Percentiles rank a stretch among this genome's conserved stretches.
These are phyloP conservation scores for Athene noctua DNA, from an alignment of 2,113 vertebrate genomes.

Conservation along the genomic window DNA sequence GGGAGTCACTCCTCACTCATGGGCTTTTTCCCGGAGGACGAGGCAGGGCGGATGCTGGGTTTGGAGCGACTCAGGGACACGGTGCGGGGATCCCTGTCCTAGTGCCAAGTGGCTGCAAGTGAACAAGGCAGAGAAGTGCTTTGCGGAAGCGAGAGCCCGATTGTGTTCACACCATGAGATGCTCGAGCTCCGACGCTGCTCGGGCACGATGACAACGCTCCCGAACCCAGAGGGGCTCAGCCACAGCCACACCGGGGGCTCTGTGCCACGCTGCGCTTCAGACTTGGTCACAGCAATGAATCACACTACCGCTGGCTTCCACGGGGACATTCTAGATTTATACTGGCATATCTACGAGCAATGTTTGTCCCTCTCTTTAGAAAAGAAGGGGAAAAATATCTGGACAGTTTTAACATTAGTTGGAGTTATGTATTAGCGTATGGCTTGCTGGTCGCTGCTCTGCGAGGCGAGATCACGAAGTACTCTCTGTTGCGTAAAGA, in stretches of 20 bases:
- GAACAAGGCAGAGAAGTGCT: neutral
- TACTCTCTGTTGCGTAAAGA: neutral
- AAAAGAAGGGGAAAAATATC: neutral
- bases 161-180: accelerated
- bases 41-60: neutral
- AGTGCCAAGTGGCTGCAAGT: neutral
- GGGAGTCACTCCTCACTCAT: neutral
- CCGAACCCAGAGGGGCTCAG: neutral
- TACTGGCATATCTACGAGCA: neutral
- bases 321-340: neutral
- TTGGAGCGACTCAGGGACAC: accelerated
- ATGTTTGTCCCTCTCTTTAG: neutral
- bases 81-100: neutral
- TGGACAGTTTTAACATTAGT: neutral
- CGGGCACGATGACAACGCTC: accelerated
- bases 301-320: neutral
- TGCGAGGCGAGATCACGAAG: neutral
- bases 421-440: accelerated
- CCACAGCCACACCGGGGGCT: neutral
- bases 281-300: neutral
- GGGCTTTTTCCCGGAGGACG: neutral
- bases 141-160: accelerated
- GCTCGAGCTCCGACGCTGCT: neutral
- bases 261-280: accelerated
- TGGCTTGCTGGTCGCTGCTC: accelerated